phyloP scores from a whole-genome alignment of 2,888 invertebrate species.

The Ichneumoninae sp. region DNA sequence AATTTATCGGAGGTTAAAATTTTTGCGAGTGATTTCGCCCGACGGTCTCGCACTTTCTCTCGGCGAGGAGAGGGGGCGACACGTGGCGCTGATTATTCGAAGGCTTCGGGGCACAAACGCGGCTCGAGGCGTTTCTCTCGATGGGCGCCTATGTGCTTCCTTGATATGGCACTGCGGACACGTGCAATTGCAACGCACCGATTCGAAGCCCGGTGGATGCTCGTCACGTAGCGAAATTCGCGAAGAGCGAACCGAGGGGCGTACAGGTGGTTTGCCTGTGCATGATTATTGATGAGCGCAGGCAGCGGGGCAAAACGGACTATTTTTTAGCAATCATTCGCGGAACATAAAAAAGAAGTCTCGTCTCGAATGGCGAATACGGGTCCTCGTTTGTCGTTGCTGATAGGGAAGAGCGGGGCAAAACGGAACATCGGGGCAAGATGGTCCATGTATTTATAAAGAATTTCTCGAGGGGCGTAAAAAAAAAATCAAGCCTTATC shows the following conservation, averaged over 20 bases:
- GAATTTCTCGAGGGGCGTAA: no score
- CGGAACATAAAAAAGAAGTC: neutral
- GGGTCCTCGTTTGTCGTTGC: no score
- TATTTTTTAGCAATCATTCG: neutral
- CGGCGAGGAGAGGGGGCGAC: neutral
- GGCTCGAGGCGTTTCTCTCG: neutral
- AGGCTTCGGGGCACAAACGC: neutral
- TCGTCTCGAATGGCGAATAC: neutral
- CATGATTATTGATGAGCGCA: neutral
- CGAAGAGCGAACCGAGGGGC: neutral
- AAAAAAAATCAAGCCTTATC: no score
- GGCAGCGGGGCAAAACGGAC: neutral
- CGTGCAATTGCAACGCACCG: neutral
- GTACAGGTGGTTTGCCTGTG: neutral
- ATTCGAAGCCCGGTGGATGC: neutral
- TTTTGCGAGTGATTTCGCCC: neutral
- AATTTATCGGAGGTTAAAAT: constrained; percentile 67
- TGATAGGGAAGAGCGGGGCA: no score
- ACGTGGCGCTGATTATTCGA: neutral
- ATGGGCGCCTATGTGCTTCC: neutral
- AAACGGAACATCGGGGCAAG: no score
- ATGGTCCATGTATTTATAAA: no score
- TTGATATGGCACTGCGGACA: neutral
- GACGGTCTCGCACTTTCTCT: constrained; percentile 2
- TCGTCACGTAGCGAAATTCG: neutral